These are phyloP conservation scores for Laupala kohalensis DNA, from an alignment of 1,140 invertebrate genomes.

Conservation along the genomic window DNA sequence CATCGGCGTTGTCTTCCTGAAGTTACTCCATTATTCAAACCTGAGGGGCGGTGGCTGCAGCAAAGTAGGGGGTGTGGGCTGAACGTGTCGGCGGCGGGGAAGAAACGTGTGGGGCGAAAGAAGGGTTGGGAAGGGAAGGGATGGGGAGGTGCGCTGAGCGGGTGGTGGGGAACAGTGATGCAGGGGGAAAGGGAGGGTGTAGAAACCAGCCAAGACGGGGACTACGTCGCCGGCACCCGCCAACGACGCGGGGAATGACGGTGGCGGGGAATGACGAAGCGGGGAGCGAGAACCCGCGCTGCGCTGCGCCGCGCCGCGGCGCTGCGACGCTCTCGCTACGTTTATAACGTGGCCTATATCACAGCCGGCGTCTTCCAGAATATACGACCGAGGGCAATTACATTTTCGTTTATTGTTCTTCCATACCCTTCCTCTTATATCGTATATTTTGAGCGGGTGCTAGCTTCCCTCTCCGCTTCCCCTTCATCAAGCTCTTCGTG, in stretches of 20 bases:
- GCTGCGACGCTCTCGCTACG: background rate
- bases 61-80: background rate
- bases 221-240: too few species aligned
- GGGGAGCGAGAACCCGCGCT: background rate
- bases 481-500: background rate
- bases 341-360: background rate
- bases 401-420: background rate
- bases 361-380: background rate
- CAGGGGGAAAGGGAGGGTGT: too few species aligned
- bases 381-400: background rate
- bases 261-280: background rate
- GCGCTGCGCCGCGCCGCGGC: too few species aligned
- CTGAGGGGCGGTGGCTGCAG: background rate
- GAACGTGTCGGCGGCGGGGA: too few species aligned
- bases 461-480: background rate
- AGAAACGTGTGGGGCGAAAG: background rate
- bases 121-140: too few species aligned
- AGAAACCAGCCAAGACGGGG: background rate
- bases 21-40: background rate
- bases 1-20: background rate
- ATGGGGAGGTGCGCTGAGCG: too few species aligned
- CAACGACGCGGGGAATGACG: background rate
- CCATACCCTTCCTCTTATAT: background rate
- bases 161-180: too few species aligned
- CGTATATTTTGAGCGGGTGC: background rate